These are phyloP conservation scores for Labeo calbasu DNA, from an alignment of 2,797 vertebrate species.

Conservation along the genomic window DNA sequence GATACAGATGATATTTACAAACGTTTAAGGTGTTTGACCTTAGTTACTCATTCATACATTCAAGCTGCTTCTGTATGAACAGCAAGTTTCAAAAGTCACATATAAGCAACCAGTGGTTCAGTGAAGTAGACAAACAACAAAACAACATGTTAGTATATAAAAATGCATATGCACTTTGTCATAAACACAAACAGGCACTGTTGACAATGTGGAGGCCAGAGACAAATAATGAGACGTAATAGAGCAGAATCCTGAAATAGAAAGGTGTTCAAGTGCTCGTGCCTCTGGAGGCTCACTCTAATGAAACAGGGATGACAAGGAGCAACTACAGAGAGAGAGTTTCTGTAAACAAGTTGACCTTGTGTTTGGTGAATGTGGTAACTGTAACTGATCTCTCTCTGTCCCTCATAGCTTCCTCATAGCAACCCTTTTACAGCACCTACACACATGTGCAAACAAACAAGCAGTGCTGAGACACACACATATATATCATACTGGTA, in stretches of 20 bases:
- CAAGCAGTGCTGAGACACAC: constrained; percentile 38
- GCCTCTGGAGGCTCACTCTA: constrained; percentile 6
- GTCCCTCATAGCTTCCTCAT: constrained; percentile 36
- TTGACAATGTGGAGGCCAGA: constrained; percentile 10
- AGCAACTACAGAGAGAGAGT: not conserved
- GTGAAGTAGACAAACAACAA: not conserved
- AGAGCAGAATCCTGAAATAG: constrained; percentile 22
- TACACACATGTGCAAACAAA: constrained; percentile 23
- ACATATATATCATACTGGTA: constrained; percentile 8
- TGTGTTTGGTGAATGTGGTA: constrained; percentile 48
- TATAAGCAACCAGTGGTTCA: not conserved
- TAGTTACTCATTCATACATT: not conserved
- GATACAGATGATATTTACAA: not conserved
- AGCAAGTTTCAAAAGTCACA: not conserved
- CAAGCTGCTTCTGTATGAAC: not conserved
- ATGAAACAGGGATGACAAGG: constrained; percentile 23
- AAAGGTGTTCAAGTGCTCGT: constrained; percentile 32
- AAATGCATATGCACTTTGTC: not conserved
- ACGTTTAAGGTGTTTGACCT: constrained; percentile 1
- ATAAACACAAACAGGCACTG: constrained; percentile 14
- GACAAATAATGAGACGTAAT: constrained; percentile 14
- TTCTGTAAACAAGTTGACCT: constrained; percentile 56
- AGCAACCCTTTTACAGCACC: constrained; percentile 31
- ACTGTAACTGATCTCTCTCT: constrained; percentile 52
- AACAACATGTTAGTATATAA: not conserved